phyloP scores from a whole-genome alignment of 2,888 invertebrate genomes.

The Teleogryllus oceanicus region DNA sequence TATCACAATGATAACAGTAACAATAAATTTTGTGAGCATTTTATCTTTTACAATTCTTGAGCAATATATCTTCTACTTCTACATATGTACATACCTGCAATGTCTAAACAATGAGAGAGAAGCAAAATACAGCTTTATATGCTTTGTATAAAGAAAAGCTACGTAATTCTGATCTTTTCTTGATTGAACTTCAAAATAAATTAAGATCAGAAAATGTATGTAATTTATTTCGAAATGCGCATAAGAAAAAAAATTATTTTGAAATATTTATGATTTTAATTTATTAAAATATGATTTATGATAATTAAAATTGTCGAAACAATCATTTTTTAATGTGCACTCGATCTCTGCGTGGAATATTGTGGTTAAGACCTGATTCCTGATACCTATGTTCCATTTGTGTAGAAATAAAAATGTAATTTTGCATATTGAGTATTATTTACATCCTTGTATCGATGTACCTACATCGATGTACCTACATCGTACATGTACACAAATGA shows the following conservation, averaged over 20 bases:
- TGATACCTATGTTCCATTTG: no score
- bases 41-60: slow-evolving; percentile 9
- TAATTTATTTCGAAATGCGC: background rate
- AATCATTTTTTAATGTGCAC: background rate
- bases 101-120: background rate
- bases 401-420: no score
- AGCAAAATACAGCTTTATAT: slow-evolving; percentile 7
- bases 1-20: background rate
- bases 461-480: no score
- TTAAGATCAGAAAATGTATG: background rate
- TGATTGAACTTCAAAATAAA: background rate
- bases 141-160: background rate
- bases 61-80: background rate
- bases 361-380: no score
- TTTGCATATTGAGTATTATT: no score
- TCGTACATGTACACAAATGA: no score
- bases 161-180: background rate
- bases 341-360: no score
- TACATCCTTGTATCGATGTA: no score
- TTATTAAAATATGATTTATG: background rate
- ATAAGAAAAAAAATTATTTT: background rate
- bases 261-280: background rate
- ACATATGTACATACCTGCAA: background rate
- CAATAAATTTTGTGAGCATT: slow-evolving; percentile 18
- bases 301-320: background rate